Base-by-base conservation (phyloP, 2,113 vertebrate genomes). In the Brachypteracias leptosomus region DNA sequence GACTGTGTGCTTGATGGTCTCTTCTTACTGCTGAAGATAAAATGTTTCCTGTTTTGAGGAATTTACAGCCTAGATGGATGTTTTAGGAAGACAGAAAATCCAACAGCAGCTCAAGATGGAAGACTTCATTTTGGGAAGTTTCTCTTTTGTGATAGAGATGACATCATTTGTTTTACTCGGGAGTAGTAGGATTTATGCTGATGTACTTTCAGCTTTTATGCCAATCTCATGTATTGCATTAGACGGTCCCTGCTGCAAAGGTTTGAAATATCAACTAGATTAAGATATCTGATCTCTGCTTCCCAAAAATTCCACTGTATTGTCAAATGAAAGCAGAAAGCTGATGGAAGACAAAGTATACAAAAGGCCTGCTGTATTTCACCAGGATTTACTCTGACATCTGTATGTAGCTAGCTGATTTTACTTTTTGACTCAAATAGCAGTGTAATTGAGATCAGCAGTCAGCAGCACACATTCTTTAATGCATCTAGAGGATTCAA, bases 141-240 rank as follows among this genome's bases (percentile, higher is more conserved):
- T 94, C 87, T 94, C 28, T 85, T 88, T 83, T 55, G 40, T 38
- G 62, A 67, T 86, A 79, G 67, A 75, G 85, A 63, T 91, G 82
- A 91, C 82, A 88, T 68, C 85, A 59, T 74, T 95, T 96, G 71
- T 95, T 96, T 86, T 93, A 44, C 68, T 80, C 86, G 82, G 85
- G 79, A 91, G 66, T 57, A 80, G 66, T 35, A 81, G 55, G 78
- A 86, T 94, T 96, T 95, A 86, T 80, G 40, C 67, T 63, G 75
- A 67, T 55, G 46, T 35, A 62, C 52, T 93, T 82, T 11, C 7
- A 76, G 59, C n/a, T 75, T 96, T 85, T 97, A 46, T 89, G 70
- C 74, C 91, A 38, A 7, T 91, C 78, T 96, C 77, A 58, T 80
- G 63, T 52, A 17, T 85, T 89, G 57, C 63, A 77, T 73, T 93